Percentiles rank a stretch among this genome's conserved stretches.
Evolutionary conservation across 2,113 vertebrate species (phyloP).

Genomic region (Trematocara unimaculatum): DNA sequence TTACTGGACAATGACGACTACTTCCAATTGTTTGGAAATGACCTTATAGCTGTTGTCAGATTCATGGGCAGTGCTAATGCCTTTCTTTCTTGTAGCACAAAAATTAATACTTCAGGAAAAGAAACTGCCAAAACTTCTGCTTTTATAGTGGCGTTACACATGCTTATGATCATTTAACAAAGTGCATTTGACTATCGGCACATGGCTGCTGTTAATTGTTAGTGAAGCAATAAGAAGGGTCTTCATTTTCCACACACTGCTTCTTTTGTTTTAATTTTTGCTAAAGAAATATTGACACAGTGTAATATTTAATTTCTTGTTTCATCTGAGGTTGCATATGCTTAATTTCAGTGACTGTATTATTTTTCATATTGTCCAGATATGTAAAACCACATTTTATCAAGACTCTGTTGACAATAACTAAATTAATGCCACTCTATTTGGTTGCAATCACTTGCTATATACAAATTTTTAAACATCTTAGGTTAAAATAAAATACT

Average conservation of each 20-base stretch:
- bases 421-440: background rate
- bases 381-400: background rate
- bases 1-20: background rate
- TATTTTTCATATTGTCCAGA: background rate
- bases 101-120: background rate
- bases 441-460: background rate
- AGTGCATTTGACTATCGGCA: background rate
- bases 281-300: background rate
- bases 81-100: background rate
- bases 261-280: background rate
- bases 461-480: background rate
- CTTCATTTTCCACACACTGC: background rate
- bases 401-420: background rate
- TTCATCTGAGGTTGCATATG: background rate
- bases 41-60: background rate
- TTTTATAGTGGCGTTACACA: background rate
- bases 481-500: background rate
- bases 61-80: accelerated
- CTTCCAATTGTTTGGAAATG: background rate
- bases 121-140: background rate
- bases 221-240: background rate
- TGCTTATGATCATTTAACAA: background rate
- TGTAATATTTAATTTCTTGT: background rate
- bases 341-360: background rate
- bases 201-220: background rate